These are phyloP conservation scores for Diadema setosum DNA, from an alignment of 35 echinoderm and acorn worm species.

Conservation along the genomic window DNA sequence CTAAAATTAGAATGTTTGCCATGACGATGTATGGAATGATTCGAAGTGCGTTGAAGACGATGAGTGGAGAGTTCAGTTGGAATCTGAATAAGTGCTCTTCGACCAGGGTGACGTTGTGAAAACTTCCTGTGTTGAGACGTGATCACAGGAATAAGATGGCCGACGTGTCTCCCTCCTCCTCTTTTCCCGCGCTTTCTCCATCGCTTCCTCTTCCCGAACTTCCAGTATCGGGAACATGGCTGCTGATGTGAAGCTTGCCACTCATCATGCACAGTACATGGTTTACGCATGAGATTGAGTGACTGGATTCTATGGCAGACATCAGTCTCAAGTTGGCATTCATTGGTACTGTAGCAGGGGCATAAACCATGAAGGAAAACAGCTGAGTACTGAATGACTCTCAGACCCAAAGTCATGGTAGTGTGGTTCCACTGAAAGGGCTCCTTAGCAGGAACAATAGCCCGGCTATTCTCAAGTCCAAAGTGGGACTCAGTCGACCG, in stretches of 20 bases:
- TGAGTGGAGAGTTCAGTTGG: too few species aligned
- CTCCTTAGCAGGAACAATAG: not conserved
- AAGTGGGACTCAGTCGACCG: not conserved
- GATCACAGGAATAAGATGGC: too few species aligned
- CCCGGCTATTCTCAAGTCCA: not conserved
- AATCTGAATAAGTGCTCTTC: too few species aligned
- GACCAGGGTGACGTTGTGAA: too few species aligned
- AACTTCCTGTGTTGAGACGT: too few species aligned
- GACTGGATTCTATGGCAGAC: not conserved
- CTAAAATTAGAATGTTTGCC: too few species aligned
- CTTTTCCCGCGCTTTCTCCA: too few species aligned
- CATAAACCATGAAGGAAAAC: not conserved
- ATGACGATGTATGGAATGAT: too few species aligned
- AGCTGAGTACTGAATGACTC: conserved; percentile 10
- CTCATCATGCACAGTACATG: conserved; percentile 2
- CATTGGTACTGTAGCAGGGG: not conserved
- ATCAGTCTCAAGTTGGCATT: not conserved
- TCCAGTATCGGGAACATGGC: conserved; percentile 1
- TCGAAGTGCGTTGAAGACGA: too few species aligned
- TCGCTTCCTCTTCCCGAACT: not conserved
- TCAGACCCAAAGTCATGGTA: not conserved
- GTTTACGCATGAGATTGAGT: not conserved
- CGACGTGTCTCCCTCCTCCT: too few species aligned
- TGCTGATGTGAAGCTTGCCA: not conserved
- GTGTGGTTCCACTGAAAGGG: not conserved